Conservation (phyloP, 2,113 vertebrate genomes). For the Eclectus roratus region DNA sequence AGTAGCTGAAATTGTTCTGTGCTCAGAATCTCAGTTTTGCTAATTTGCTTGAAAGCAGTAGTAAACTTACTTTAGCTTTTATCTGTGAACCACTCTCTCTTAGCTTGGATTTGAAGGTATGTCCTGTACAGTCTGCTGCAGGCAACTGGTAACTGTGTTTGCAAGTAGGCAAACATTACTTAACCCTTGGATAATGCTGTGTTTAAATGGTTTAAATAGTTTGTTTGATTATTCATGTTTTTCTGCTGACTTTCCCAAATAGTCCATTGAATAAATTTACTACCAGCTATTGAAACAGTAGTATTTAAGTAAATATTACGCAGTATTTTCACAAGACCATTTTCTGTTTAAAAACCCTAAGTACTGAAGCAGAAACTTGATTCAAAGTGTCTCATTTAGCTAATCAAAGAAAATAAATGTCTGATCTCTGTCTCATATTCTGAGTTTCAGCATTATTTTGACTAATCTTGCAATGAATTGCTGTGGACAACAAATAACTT, state of each 20-base stretch:
- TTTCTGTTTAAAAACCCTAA: conserved; percentile 21
- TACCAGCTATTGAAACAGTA: conserved; percentile 11
- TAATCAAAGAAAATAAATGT: conserved; percentile 12
- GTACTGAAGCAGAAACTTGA: background rate
- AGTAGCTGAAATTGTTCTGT: background rate
- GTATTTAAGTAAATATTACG: conserved; percentile 25
- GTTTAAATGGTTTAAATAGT: conserved; percentile 2
- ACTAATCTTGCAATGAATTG: background rate
- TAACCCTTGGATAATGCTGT: background rate
- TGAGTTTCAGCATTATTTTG: conserved; percentile 13
- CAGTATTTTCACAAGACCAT: background rate
- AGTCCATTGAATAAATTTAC: conserved; percentile 23
- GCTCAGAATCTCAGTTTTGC: background rate
- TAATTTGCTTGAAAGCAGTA: background rate
- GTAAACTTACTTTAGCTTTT: background rate
- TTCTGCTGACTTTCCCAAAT: conserved; percentile 1
- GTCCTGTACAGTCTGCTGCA: background rate
- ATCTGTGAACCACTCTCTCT: background rate
- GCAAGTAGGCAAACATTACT: background rate
- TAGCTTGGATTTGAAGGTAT: background rate
- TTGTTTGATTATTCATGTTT: conserved; percentile 29
- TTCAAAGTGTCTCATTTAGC: conserved; percentile 21
- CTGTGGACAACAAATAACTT: background rate
- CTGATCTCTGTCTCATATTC: background rate
- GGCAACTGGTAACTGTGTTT: background rate